Evolutionary conservation across 2,797 vertebrate species (phyloP), one percentile per base, ranked within the genome.

Genomic region (Serranus cabrilla): DNA sequence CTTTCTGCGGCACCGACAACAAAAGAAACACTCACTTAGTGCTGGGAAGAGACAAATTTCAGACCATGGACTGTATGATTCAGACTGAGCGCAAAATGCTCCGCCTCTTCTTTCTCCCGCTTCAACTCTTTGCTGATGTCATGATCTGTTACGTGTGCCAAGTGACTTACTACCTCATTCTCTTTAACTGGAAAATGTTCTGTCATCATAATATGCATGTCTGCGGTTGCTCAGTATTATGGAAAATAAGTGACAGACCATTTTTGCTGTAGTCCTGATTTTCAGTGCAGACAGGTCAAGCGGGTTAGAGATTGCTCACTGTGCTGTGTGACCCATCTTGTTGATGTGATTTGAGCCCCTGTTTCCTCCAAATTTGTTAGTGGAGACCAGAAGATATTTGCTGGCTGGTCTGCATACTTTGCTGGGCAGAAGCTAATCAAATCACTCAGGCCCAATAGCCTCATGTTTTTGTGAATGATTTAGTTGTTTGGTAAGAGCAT

Each of bases 401-500:
- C 20, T 60, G 46, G 23, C 46, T 59, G 34, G 45, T 60, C 52
- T 62, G 65, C 68, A 76, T 83, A 60, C 64, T 71, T 78, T 79
- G 43, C 51, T 46, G 4, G 50, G 56, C 39, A 64, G 49, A 59
- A 65, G 59, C 58, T 83, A 71, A 87, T 89, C 31, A 65, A 78
- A 89, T 90, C 59, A 50, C 58, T 25, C 23, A 81, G 60, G 54
- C 58, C 73, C 37, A 39, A n/a, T n/a, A 46, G 34, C 55, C 51
- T 68, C 11, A 31, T 34, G 13, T 57, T 50, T 75, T 74, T 72
- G 49, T 47, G 23, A 71, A 66, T 47, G 57, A 58, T 57, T 70
- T 7, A 47, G 31, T 62, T 7, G 58, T 58, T 62, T 47, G 7
- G 23, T 23, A 2, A 25, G 57, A 5, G 46, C 37, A 12, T 51